Evolutionary conservation across 2,888 invertebrate genomes (phyloP).

Genomic region (Cabera pusaria): DNA sequence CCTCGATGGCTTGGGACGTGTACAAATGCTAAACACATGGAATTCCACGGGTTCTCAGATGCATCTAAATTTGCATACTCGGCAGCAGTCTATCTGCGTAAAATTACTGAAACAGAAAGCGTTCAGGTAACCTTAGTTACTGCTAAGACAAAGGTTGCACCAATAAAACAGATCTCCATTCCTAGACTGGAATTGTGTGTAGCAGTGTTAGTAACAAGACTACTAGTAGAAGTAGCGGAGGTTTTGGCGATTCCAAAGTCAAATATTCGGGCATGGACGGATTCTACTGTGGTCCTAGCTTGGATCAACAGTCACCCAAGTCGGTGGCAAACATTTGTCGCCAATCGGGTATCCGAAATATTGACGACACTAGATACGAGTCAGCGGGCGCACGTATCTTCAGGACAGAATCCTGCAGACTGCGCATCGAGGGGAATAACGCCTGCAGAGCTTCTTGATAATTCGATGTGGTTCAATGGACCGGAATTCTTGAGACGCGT

Average conservation of each 20-base stretch:
- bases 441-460: slow-evolving; percentile 3
- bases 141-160: slow-evolving; percentile 26
- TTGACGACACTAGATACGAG: slow-evolving; percentile 8
- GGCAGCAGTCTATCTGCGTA: slow-evolving; percentile 25
- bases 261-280: slow-evolving; percentile 22
- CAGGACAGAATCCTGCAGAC: slow-evolving; percentile 22
- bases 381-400: slow-evolving; percentile 19
- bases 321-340: slow-evolving; percentile 5
- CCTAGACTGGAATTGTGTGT: slow-evolving; percentile 28
- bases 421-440: slow-evolving; percentile 23
- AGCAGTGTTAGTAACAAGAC: slow-evolving; percentile 1
- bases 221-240: slow-evolving; percentile 15
- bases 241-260: slow-evolving; percentile 9
- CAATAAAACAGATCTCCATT: slow-evolving; percentile 18
- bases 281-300: slow-evolving; percentile 21
- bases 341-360: slow-evolving; percentile 18
- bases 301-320: slow-evolving; percentile 29
- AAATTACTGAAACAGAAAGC: slow-evolving; percentile 9
- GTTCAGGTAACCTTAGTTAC: slow-evolving; percentile 11
- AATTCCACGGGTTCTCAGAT: slow-evolving; percentile 32
- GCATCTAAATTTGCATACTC: slow-evolving; percentile 27
- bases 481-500: slow-evolving; percentile 11
- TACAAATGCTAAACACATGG: slow-evolving; percentile 4
- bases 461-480: slow-evolving; percentile 15
- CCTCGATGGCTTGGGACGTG: slow-evolving; percentile 19